Conservation (phyloP, 2,888 invertebrate genomes). For the Hydrotaea cyrtoneurina region DNA sequence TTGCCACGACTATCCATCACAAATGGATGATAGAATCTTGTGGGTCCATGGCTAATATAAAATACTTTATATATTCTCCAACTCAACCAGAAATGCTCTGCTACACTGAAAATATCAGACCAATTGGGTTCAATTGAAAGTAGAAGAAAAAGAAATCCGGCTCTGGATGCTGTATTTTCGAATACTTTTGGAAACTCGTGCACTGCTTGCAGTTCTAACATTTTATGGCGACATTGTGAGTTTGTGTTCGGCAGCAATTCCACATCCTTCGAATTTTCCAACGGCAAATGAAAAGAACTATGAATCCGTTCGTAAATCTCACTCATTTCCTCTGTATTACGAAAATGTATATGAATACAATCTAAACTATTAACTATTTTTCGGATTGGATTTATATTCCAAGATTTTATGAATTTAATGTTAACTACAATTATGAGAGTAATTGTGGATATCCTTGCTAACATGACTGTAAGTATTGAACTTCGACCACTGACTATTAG, state of each 20-base stretch:
- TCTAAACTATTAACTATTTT: constrained; percentile 2
- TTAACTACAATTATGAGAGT: constrained; percentile 11
- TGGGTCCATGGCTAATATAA: constrained; percentile 67
- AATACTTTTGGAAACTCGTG: constrained; percentile 31
- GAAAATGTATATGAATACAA: constrained; percentile 40
- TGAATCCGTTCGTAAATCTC: neutral
- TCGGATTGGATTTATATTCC: neutral
- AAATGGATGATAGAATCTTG: constrained; percentile 76
- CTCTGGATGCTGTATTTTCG: constrained; percentile 46
- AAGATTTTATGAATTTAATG: neutral
- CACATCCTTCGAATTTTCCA: constrained; percentile 9
- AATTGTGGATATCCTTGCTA: neutral
- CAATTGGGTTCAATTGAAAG: constrained; percentile 43
- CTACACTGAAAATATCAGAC: neutral
- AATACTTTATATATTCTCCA: constrained; percentile 73
- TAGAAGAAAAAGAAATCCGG: constrained; percentile 62
- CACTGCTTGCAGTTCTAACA: constrained; percentile 48
- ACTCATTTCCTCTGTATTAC: neutral
- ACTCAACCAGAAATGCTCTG: constrained; percentile 69
- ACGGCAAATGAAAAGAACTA: constrained; percentile 33
- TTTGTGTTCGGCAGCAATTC: neutral
- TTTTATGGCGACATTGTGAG: constrained; percentile 65
- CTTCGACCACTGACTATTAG: neutral
- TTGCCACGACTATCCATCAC: neutral
- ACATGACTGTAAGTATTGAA: neutral